phyloP scores from a whole-genome alignment of 2,113 vertebrate species.

The Axis porcinus region DNA sequence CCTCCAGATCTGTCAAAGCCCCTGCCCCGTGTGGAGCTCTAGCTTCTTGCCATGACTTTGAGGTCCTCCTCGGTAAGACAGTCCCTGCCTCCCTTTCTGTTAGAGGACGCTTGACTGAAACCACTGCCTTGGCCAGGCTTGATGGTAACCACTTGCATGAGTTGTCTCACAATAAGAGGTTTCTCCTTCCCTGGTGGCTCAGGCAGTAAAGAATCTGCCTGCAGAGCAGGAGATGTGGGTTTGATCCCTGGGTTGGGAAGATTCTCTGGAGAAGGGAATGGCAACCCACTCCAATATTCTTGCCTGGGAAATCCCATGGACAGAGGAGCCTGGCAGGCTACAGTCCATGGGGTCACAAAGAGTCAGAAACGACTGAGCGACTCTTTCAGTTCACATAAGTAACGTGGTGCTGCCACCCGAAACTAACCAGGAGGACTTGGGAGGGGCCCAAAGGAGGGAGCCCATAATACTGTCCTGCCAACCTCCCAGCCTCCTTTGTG shows the following conservation, averaged over 20 bases:
- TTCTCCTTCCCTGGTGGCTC: not conserved
- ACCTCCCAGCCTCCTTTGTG: not conserved
- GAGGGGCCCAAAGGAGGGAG: not conserved
- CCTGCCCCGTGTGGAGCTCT: not conserved
- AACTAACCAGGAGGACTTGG: not conserved
- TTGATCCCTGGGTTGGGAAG: not conserved
- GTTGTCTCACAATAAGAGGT: not conserved
- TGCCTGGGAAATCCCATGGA: not conserved
- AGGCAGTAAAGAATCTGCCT: not conserved
- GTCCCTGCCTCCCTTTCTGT: not conserved
- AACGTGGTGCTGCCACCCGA: not conserved
- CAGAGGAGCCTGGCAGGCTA: not conserved
- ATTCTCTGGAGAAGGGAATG: not conserved
- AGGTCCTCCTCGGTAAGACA: not conserved
- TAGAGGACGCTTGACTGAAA: not conserved
- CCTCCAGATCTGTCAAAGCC: not conserved
- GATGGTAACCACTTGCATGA: not conserved
- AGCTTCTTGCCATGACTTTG: not conserved
- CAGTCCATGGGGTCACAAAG: not conserved
- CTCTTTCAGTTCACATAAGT: not conserved
- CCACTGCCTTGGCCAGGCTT: not conserved
- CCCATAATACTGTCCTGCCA: not conserved
- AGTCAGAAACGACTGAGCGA: not conserved
- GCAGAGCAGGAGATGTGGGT: not conserved
- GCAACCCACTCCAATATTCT: not conserved